These are phyloP conservation scores for Cyclophora punctaria DNA, from an alignment of 2,888 invertebrate species.

Conservation along the genomic window DNA sequence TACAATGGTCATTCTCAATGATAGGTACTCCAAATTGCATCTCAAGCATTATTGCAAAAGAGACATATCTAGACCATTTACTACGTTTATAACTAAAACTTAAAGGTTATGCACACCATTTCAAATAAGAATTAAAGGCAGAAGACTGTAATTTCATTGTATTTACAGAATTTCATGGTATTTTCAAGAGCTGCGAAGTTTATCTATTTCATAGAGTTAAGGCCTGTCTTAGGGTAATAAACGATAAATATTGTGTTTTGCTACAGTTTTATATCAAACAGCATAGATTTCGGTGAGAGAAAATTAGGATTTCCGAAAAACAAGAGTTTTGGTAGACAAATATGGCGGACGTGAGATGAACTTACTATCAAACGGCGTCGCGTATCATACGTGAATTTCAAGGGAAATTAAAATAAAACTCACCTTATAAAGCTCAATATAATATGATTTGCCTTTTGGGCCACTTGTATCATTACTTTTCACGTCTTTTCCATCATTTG, in stretches of 20 bases:
- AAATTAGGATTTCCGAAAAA: slow-evolving; percentile 48
- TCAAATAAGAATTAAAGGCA: too few relatives aligned
- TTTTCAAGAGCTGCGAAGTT: too few relatives aligned
- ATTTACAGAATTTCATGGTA: slow-evolving; percentile 7
- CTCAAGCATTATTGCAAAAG: too few relatives aligned
- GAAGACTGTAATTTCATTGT: neutral
- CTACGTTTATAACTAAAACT: too few relatives aligned
- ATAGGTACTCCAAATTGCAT: neutral
- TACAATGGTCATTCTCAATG: slow-evolving; percentile 12
- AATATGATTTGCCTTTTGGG: slow-evolving; percentile 67
- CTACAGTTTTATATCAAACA: too few relatives aligned
- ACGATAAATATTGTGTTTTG: too few relatives aligned
- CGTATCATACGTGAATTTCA: slow-evolving; percentile 28
- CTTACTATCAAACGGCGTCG: slow-evolving; percentile 65
- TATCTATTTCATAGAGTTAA: too few relatives aligned
- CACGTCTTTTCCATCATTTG: slow-evolving; percentile 74
- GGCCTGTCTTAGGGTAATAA: too few relatives aligned
- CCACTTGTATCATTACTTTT: slow-evolving; percentile 67
- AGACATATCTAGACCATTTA: too few relatives aligned
- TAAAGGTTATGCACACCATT: too few relatives aligned
- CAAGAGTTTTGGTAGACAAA: slow-evolving; percentile 65
- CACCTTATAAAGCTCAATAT: slow-evolving; percentile 70
- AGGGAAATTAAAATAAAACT: slow-evolving; percentile 42
- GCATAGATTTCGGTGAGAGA: too few relatives aligned
- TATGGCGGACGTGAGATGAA: slow-evolving; percentile 68